A percentile compares a stretch with the other conserved stretches of the same genome.
phyloP scores from a whole-genome alignment of 2,113 vertebrate species.

The Meriones unguiculatus region DNA sequence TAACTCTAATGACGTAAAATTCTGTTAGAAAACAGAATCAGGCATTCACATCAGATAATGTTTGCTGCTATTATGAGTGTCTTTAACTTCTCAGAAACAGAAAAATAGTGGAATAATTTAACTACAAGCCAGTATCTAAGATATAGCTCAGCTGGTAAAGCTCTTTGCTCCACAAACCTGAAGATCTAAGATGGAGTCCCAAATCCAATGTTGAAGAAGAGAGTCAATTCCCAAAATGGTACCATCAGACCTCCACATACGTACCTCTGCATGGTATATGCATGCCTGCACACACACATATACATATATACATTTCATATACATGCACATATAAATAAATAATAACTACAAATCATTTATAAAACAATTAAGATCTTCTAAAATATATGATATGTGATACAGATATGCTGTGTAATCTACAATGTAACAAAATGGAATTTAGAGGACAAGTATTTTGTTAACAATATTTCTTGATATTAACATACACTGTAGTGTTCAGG shows the following conservation, averaged over 20 bases:
- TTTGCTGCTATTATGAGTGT: not conserved
- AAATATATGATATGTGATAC: not conserved
- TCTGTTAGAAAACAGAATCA: not conserved
- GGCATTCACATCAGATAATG: not conserved
- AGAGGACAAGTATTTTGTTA: not conserved
- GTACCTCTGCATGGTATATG: not conserved
- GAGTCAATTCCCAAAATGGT: not conserved
- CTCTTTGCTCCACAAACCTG: not conserved
- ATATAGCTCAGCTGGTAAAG: not conserved
- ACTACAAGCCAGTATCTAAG: too few species aligned
- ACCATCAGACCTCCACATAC: not conserved
- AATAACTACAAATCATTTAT: not conserved
- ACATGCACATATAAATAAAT: not conserved
- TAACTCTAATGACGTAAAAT: not conserved
- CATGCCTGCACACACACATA: not conserved
- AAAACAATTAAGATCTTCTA: not conserved
- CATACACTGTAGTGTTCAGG: not conserved
- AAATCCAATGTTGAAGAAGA: not conserved
- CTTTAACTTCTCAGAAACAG: slow-evolving; percentile 23
- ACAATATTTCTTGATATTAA: not conserved
- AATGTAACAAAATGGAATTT: not conserved
- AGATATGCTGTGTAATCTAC: not conserved
- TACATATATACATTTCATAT: not conserved
- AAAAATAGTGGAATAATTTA: not conserved
- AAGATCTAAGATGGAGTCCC: not conserved